A percentile compares a stretch with the other conserved stretches of the same genome.
Conservation (phyloP, 2,797 vertebrate species). For the Epinephelus malabaricus region DNA sequence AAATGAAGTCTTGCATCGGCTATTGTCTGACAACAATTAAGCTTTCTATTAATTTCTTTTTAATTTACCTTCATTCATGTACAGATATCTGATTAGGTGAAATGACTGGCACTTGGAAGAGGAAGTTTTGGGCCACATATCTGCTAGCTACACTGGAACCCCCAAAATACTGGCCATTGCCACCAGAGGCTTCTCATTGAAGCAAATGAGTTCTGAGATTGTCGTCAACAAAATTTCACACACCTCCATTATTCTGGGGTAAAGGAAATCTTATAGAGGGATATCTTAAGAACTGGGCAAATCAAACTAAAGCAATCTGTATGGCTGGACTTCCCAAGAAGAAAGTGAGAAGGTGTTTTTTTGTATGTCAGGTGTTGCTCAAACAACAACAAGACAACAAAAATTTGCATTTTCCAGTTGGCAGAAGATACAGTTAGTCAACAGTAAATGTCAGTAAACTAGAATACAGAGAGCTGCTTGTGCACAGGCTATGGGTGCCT, state of each 20-base stretch:
- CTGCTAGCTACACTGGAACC: no score
- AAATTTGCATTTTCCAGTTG: not conserved
- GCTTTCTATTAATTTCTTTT: no score
- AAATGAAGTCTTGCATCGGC: no score
- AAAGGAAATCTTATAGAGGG: not conserved
- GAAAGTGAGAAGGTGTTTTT: not conserved
- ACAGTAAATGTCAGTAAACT: not conserved
- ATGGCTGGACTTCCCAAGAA: not conserved
- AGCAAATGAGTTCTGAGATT: no score
- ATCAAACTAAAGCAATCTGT: not conserved
- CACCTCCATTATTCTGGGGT: not conserved
- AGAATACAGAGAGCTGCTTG: conserved; percentile 27
- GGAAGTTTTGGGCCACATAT: no score
- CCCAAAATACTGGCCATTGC: no score
- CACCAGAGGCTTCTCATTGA: no score
- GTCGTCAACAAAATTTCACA: not conserved
- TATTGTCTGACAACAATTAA: no score
- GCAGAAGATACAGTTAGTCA: not conserved
- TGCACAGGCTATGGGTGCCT: conserved; percentile 24
- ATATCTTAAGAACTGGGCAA: not conserved
- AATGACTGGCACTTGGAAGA: no score
- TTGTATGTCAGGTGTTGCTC: no score
- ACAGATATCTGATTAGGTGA: no score
- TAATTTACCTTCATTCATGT: no score
- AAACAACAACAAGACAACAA: not conserved